Evolutionary conservation across 1,140 invertebrate genomes (phyloP), one percentile per base, ranked within the genome.

Genomic region (Diabrotica undecimpunctata): DNA sequence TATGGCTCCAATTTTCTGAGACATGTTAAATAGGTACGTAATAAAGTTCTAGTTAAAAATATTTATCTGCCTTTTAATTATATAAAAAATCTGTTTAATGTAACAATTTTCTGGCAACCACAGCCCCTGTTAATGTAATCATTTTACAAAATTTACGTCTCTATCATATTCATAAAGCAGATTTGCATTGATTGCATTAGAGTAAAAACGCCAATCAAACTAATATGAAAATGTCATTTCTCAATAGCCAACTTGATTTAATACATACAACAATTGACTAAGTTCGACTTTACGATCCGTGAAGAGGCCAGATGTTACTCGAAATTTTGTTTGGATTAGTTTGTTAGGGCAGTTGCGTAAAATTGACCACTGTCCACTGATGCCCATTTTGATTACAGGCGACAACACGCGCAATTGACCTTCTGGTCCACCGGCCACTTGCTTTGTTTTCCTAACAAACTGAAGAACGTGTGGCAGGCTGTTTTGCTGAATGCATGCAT

Each of bases 221-320:
- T 66, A 71, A 73, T 71, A 73, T 73, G 70, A 71, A 73, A 71
- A 70, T 68, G 71, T 73, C 71, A 68, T 37, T 62, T 61, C 41
- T 65, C 57, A 69, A 72, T 66, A 51, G 66, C 38, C 52, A 62
- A 65, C 37, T 62, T 69, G 69, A 73, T 69, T 71, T 70, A 67
- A 66, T 53, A 73, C 66, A 12, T 65, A 66, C 62, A 69, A 67
- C 70, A 70, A 68, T 70, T 59, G 61, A 61, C 53, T 58, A 37
- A 56, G 55, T 52, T 57, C 64, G 63, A 72, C 37, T 72, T 71
- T 73, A 71, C 70, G 70, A 67, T 37, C 53, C 71, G 69, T 72
- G 71, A 72, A 72, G 69, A 63, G 66, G 71, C 69, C 71, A 72
- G 71, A 72, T 72, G 71, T 68, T 55, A 60, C 65, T 69, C 62